A percentile compares a stretch with the other conserved stretches of the same genome.
Evolutionary conservation across 2,797 vertebrate genomes (phyloP).

Genomic region (Phylloscopus collybita): DNA sequence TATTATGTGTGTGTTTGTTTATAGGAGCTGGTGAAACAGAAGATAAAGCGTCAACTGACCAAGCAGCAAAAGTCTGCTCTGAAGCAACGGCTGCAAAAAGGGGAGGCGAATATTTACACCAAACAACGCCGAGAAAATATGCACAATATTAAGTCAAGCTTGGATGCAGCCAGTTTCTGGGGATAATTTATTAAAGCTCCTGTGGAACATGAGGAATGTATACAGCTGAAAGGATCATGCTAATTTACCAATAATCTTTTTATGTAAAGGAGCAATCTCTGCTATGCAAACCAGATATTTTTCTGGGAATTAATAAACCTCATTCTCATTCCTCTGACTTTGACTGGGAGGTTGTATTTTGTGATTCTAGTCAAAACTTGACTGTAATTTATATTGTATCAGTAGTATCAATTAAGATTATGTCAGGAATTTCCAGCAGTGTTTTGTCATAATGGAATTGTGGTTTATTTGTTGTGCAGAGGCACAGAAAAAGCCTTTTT

Average conservation of each 20-base stretch:
- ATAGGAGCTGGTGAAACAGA: conserved; percentile 92
- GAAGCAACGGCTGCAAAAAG: conserved; percentile 90
- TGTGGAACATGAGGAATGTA: not conserved
- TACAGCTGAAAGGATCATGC: not conserved
- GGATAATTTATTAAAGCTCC: conserved; percentile 71
- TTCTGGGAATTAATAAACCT: not conserved
- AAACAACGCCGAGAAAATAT: conserved; percentile 89
- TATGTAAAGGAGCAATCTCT: not conserved
- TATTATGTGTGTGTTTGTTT: not conserved
- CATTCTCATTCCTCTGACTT: not conserved
- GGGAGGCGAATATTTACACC: conserved; percentile 92
- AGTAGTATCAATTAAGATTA: not conserved
- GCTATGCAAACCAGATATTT: not conserved
- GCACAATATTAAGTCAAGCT: conserved; percentile 90
- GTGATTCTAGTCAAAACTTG: not conserved
- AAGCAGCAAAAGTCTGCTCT: conserved; percentile 89
- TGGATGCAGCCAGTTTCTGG: conserved; percentile 90
- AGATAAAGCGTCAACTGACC: conserved; percentile 88
- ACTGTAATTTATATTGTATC: not conserved
- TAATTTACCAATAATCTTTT: not conserved
- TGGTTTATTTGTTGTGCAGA: not conserved
- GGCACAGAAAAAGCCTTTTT: not conserved
- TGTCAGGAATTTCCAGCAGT: not conserved
- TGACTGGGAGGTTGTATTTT: not conserved
- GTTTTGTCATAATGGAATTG: not conserved